These are phyloP conservation scores for Jaculus jaculus DNA, from an alignment of 2,113 vertebrate species.

Conservation along the genomic window DNA sequence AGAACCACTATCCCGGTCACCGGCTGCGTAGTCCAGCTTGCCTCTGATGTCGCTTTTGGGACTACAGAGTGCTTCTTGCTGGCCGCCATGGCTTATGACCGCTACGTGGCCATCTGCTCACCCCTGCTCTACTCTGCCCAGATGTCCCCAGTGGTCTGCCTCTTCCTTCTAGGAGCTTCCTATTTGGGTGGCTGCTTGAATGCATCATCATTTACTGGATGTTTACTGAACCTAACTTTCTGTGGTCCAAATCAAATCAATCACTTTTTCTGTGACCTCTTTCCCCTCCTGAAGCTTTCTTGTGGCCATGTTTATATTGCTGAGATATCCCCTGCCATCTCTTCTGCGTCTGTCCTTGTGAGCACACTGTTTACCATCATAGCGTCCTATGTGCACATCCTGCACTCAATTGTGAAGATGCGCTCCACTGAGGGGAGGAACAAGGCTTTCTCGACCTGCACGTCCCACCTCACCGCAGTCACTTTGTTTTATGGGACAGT, in stretches of 20 bases:
- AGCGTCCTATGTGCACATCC: slow-evolving; percentile 65
- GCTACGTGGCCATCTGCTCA: slow-evolving; percentile 61
- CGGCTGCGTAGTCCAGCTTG: slow-evolving; percentile 60
- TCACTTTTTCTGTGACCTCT: slow-evolving; percentile 85
- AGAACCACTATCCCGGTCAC: not conserved
- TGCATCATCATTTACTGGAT: slow-evolving; percentile 62
- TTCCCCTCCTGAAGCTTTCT: slow-evolving; percentile 78
- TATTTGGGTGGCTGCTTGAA: slow-evolving; percentile 70
- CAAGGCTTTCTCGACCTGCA: slow-evolving; percentile 74
- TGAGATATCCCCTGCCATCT: slow-evolving; percentile 63
- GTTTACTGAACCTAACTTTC: slow-evolving; percentile 62
- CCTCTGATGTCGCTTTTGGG: slow-evolving; percentile 55
- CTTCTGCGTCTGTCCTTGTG: slow-evolving; percentile 62
- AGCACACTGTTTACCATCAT: slow-evolving; percentile 58
- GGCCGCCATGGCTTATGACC: slow-evolving; percentile 70
- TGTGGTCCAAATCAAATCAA: slow-evolving; percentile 71
- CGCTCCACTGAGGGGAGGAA: not conserved
- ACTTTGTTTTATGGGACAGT: slow-evolving; percentile 69
- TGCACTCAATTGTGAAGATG: slow-evolving; percentile 60
- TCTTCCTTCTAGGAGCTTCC: slow-evolving; percentile 30
- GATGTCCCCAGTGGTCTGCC: slow-evolving; percentile 51
- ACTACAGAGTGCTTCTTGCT: slow-evolving; percentile 68
- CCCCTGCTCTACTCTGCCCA: slow-evolving; percentile 58
- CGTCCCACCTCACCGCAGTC: slow-evolving; percentile 65
- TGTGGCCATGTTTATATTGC: slow-evolving; percentile 65